Evolutionary conservation across 30 jellyfish, hydroid and myxozoan species (phyloP), one percentile per base, ranked within the genome.

Genomic region (Aurelia aurita complex sp. Pacific): DNA sequence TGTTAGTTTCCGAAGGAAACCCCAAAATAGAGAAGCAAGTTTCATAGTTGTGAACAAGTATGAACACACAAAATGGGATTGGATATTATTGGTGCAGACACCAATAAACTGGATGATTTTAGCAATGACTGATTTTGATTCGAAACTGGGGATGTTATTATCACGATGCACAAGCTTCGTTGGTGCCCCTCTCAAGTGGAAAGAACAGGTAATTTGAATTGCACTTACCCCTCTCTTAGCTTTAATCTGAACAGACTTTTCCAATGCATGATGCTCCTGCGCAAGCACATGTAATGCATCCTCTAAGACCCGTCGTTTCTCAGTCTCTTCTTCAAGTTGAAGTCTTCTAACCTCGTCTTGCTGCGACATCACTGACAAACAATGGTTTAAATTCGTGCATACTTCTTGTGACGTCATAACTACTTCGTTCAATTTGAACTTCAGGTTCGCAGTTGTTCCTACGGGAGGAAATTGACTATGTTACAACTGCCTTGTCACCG

Each of bases 321-420:
- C 99, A 42, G 97, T 80, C 89, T 94, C 99, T 63, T 88, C 97
- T 81, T 94, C 98, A 51, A 94, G 88, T 69, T 94, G 99, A 29
- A 89, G 92, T 40, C 97, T 96, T 43, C 99, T 59, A 36, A 94
- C 97, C 91, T 94, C 99, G n/a, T 94, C 99, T 69, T 94, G 99
- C 73, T 94, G 99, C 50, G 96, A 76, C 76, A 94, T 78, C 51
- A 94, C 89, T 1, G 99, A 77, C 54, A 94, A 84, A 52, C 99
- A 94, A 68, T 94, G 99, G 55, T 78, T 90, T 83, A 94, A 69
- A 14, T 96, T 85, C 11, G 96, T 79, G 88, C 97, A 87, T 11
- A 94, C 99, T 73, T 94, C 99, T 63, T 81, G 92, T 32, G 99
- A 94, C 75, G 99, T 81, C 79, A 96, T 38, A 7, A 94, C 99